Base-by-base conservation (phyloP, 2,797 vertebrate species). In the Chiroxiphia lanceolata region DNA sequence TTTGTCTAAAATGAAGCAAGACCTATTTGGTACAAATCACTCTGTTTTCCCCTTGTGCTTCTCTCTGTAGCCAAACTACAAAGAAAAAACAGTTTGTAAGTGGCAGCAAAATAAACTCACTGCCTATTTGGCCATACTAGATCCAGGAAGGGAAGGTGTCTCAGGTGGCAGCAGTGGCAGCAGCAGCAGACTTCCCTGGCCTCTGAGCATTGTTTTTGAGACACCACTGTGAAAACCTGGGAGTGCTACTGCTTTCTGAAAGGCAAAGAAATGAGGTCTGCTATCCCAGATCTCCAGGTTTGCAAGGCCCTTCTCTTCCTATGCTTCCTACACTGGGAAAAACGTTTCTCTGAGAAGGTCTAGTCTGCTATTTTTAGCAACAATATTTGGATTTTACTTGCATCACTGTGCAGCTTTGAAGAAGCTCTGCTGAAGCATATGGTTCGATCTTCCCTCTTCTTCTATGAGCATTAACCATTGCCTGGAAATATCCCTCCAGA, bases 1-100 rank as follows among this genome's bases (percentile, higher is more conserved):
- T 91, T 97, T 93, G 54, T 90, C 77, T 95, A 89, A 96, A 83
- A 88, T 59, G 29, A 59, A 92, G 80, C 3, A 7, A 69, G 78
- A 61, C 5, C 13, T 87, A 51, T 97, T 95, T 95, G 81, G 69
- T 93, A 87, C 47, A 97, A 97, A 97, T 96, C 72, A 81, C 47
- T 53, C 47, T 56, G 19, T 45, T 87, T 97, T 67, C 68, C 77
- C 82, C 76, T 95, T 95, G 22, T 75, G 15, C 88, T 80, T 92
- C 81, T 93, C 74, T 83, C 72, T 91, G 54, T 76, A 85, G 27
- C 75, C 86, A 92, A 84, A 75, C 59, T 94, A 70, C 36, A 63
- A 19, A 87, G 87, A 69, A 77, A 95, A 96, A 93, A 78, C 72
- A 4, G 11, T 54, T 69, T 80, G 23, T 36, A 54, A 63, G 10